Conservation (phyloP, 30 jellyfish, hydroid and myxozoan species). For the Chironex yamaguchii region DNA sequence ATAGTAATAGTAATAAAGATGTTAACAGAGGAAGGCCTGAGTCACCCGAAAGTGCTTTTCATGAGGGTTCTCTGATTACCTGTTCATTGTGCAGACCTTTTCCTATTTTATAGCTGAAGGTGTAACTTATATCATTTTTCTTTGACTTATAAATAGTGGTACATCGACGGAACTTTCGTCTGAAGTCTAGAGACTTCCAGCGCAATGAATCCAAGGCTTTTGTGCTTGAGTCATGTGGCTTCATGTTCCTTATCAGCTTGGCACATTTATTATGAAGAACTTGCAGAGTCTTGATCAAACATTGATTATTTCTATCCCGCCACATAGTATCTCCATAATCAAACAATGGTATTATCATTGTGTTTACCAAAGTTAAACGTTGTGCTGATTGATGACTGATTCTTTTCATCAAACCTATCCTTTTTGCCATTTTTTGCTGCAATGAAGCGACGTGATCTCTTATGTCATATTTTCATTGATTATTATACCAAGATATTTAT, state of each 20-base stretch:
- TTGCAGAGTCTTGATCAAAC: constrained; percentile 45
- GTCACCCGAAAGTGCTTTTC: too few species aligned
- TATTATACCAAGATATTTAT: constrained; percentile 25
- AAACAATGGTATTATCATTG: constrained; percentile 35
- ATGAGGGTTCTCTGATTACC: too few species aligned
- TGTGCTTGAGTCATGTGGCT: constrained; percentile 66
- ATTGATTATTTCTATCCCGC: constrained; percentile 32
- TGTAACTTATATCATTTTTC: constrained; percentile 57
- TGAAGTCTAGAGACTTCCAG: constrained; percentile 60
- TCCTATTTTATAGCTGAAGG: constrained; percentile 46
- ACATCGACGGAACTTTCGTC: constrained; percentile 22
- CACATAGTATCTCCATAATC: constrained; percentile 44
- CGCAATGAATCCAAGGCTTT: constrained; percentile 54
- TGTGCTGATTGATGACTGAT: too few species aligned
- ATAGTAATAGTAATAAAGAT: too few species aligned
- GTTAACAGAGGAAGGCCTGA: too few species aligned
- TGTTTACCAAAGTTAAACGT: constrained; percentile 40
- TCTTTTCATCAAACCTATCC: too few species aligned
- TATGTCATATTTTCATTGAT: too few species aligned
- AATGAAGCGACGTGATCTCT: too few species aligned
- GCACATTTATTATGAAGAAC: constrained; percentile 66
- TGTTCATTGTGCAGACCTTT: constrained; percentile 34
- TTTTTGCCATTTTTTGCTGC: too few species aligned
- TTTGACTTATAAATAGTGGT: neutral
- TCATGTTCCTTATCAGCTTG: constrained; percentile 63